phyloP scores from a whole-genome alignment of 30 jellyfish, hydroid and myxozoan genomes.

The Mastigias papua region DNA sequence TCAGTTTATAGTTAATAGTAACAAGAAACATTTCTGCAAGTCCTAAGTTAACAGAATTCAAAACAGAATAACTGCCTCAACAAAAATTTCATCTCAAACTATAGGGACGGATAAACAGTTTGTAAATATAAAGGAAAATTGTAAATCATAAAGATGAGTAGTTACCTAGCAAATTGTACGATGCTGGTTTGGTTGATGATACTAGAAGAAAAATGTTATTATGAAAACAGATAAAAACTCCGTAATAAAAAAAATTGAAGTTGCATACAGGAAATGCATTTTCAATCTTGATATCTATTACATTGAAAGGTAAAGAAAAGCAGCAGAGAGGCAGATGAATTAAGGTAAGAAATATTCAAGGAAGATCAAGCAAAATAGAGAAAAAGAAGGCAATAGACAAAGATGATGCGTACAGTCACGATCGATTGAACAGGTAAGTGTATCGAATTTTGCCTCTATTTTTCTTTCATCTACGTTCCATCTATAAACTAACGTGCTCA shows the following conservation, averaged over 20 bases:
- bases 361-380: too few species aligned
- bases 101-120: not conserved
- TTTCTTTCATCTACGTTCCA: conserved; percentile 88
- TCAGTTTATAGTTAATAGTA: too few species aligned
- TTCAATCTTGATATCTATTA: too few species aligned
- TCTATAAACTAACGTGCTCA: conserved; percentile 89
- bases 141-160: not conserved
- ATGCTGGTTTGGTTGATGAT: not conserved
- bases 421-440: conserved; percentile 65
- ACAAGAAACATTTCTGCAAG: too few species aligned
- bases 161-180: not conserved
- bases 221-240: not conserved
- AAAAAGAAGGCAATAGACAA: too few species aligned
- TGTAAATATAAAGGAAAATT: not conserved
- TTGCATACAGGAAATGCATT: not conserved
- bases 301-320: too few species aligned
- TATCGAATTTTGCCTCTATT: conserved; percentile 75
- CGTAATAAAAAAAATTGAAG: too few species aligned
- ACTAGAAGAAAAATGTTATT: not conserved
- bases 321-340: too few species aligned
- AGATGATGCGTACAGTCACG: conserved; percentile 80
- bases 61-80: too few species aligned
- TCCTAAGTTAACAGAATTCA: too few species aligned
- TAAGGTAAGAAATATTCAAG: too few species aligned
- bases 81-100: too few species aligned